Conservation (phyloP, 2,113 vertebrate genomes). For the Raja brachyura region DNA sequence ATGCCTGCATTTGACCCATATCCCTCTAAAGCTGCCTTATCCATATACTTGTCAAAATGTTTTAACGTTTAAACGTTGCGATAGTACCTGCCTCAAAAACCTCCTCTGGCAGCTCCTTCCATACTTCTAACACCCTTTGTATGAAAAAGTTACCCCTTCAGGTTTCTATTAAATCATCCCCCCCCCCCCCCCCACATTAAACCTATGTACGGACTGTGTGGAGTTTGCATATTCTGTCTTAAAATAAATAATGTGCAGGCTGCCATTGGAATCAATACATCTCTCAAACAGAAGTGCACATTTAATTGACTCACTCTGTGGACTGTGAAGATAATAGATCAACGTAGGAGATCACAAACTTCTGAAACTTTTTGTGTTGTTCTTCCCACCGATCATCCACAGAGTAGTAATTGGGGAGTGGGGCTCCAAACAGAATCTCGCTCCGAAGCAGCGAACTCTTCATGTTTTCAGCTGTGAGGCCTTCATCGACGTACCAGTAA, state of each 20-base stretch:
- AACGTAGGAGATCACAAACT: constrained; percentile 84
- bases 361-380: constrained; percentile 80
- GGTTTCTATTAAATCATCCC: too few relatives aligned
- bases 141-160: too few relatives aligned
- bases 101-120: too few relatives aligned
- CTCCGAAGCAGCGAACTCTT: constrained; percentile 85
- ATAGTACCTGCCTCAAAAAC: too few relatives aligned
- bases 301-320: constrained; percentile 67
- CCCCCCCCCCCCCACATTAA: too few relatives aligned
- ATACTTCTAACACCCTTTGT: too few relatives aligned
- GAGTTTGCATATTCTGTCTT: too few relatives aligned
- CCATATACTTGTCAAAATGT: too few relatives aligned
- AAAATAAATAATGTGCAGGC: background rate
- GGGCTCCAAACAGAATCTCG: constrained; percentile 88
- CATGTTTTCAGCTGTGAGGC: constrained; percentile 73
- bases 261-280: background rate
- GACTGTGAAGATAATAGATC: constrained; percentile 84
- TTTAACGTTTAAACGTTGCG: too few relatives aligned
- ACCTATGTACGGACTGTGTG: too few relatives aligned
- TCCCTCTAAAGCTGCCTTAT: too few relatives aligned
- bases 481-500: constrained; percentile 96
- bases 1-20: too few relatives aligned
- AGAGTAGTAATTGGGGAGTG: constrained; percentile 80
- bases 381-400: constrained; percentile 84
- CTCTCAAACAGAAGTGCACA: background rate